Percentiles rank a stretch among this genome's conserved stretches.
Conservation (phyloP, 2,888 invertebrate species). For the Mythimna lalbum region DNA sequence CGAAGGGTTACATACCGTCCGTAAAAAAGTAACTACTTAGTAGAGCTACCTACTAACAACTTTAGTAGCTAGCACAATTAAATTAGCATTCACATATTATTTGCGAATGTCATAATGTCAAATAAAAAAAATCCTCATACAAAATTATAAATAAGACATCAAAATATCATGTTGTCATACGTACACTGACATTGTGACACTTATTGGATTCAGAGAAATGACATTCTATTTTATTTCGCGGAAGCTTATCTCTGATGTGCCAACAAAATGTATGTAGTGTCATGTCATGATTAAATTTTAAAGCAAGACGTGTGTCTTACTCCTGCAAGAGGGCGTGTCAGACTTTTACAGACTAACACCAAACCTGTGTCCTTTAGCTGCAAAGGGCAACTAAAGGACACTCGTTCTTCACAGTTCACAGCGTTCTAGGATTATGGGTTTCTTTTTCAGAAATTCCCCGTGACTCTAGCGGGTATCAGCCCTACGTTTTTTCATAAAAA, state of each 20-base stretch:
- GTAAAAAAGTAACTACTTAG: background rate
- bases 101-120: constrained; percentile 21
- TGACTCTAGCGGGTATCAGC: too few species aligned
- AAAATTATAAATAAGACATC: constrained; percentile 21
- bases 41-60: constrained; percentile 23
- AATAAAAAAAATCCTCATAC: constrained; percentile 6
- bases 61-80: background rate
- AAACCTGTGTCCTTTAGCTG: background rate
- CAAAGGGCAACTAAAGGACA: too few species aligned
- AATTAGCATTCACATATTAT: constrained; percentile 4
- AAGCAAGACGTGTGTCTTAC: background rate
- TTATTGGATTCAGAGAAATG: constrained; percentile 45
- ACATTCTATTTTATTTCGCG: constrained; percentile 26
- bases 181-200: constrained; percentile 34
- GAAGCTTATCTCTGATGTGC: constrained; percentile 32
- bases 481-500: too few species aligned
- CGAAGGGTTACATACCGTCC: too few species aligned
- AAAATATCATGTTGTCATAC: constrained; percentile 28
- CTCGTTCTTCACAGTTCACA: too few species aligned
- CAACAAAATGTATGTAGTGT: background rate
- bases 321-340: too few species aligned
- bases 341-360: background rate
- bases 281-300: constrained; percentile 6
- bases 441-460: too few species aligned
- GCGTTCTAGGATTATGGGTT: too few species aligned